Conservation (phyloP, 2,113 vertebrate species). For the Hippocampus barbouri region DNA sequence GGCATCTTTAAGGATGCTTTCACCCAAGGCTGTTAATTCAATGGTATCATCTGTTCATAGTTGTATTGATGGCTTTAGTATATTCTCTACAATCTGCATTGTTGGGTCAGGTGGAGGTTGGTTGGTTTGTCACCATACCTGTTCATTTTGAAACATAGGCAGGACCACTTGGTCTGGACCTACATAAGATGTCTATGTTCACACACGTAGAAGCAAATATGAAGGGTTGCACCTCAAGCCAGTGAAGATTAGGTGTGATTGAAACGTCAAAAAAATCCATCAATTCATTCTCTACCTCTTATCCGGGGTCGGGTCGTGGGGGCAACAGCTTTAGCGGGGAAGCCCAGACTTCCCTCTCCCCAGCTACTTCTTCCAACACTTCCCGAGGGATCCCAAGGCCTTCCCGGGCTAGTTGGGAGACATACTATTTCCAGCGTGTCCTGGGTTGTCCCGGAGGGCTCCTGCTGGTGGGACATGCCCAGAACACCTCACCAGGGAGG, state of each 20-base stretch:
- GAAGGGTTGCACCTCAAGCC: constrained; percentile 24
- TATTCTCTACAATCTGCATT: neutral
- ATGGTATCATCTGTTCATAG: neutral
- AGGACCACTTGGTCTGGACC: neutral
- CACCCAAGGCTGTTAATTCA: neutral
- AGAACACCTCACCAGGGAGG: too few species aligned
- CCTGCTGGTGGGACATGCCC: too few species aligned
- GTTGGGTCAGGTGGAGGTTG: neutral
- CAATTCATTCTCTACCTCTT: too few species aligned
- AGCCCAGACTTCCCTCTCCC: too few species aligned
- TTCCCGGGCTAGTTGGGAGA: too few species aligned
- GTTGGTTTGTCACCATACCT: neutral
- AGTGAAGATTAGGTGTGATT: neutral
- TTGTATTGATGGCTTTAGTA: neutral
- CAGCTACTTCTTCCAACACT: too few species aligned
- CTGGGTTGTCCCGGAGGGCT: too few species aligned
- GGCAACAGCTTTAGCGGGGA: too few species aligned
- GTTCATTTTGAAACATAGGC: neutral
- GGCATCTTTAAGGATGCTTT: neutral
- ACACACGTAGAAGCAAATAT: neutral
- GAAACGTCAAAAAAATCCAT: too few species aligned
- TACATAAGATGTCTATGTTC: neutral
- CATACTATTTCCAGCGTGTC: too few species aligned
- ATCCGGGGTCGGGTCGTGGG: too few species aligned
- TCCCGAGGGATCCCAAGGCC: too few species aligned